Base-by-base conservation (phyloP, 2,113 vertebrate species). In the Lophius piscatorius region DNA sequence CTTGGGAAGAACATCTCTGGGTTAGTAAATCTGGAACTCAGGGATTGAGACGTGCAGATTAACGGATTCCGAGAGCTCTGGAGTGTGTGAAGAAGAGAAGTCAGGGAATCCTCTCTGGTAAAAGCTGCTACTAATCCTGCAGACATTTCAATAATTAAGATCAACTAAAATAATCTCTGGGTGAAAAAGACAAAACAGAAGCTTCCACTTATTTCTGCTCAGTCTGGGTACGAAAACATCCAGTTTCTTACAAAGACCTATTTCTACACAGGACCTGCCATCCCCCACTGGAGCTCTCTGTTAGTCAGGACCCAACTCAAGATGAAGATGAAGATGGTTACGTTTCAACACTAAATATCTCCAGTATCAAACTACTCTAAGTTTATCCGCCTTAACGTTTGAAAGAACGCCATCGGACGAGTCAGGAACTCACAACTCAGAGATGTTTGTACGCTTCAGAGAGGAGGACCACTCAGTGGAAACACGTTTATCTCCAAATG, bases 81-180 rank as follows among this genome's bases (percentile, higher is more conserved):
- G 51, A 65, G 23, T 58, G 34, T 42, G 64, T 14, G 47, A 65
- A 41, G 44, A 48, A 50, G 52, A 28, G 20, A 54, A 48, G n/a
- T n/a, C n/a, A n/a, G n/a, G n/a, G n/a, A n/a, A n/a, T n/a, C n/a
- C 44, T 31, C 68, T 84, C 78, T 78, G 78, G 81, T 84, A 71
- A 46, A 29, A 56, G 64, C 47, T 23, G 61, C 65, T 34, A 10
- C 62, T 62, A 79, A 74, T 78, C 71, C 54, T 36, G 54, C 23
- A 62, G 42, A 79, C 70, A 62, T 68, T 54, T 40, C 31, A 50
- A 46, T 79, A 76, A 79, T 84, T 74, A 81, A 70, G 22, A 14
- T 73, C 49, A 66, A 78, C 48, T 61, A 48, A 70, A 26, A 74
- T 76, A 57, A 71, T 79, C 70, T 74, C 38, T 29, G 57, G 31